Evolutionary conservation across 2,113 vertebrate genomes (phyloP).

Genomic region (Puntigrus tetrazona): DNA sequence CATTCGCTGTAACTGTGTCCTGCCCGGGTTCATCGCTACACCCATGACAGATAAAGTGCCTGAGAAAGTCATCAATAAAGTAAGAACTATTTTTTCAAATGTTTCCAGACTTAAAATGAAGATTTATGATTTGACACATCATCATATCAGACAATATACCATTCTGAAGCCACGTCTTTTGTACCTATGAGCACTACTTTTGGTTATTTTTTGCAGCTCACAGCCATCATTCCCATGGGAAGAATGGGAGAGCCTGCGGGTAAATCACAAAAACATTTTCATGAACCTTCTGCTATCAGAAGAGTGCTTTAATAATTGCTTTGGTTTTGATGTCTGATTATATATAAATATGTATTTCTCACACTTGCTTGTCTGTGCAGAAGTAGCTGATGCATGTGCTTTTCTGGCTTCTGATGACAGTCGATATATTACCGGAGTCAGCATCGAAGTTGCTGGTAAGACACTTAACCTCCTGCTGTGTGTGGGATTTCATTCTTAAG

Average conservation of each 20-base stretch:
- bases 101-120: no score
- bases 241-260: constrained; percentile 80
- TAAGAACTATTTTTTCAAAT: constrained; percentile 64
- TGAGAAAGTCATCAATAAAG: constrained; percentile 82
- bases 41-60: constrained; percentile 86
- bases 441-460: constrained; percentile 85
- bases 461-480: neutral
- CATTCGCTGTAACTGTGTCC: constrained; percentile 85
- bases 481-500: neutral
- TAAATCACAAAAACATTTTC: constrained; percentile 54
- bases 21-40: constrained; percentile 84
- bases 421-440: constrained; percentile 83
- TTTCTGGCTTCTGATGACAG: constrained; percentile 89
- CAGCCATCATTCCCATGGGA: constrained; percentile 77
- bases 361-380: constrained; percentile 60
- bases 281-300: neutral
- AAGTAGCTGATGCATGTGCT: constrained; percentile 84
- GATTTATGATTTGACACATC: no score
- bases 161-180: neutral
- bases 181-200: neutral
- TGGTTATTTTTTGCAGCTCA: constrained; percentile 62
- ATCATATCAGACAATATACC: neutral
- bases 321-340: no score
- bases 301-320: neutral
- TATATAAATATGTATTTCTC: no score